Percentiles rank a stretch among this genome's conserved stretches.
phyloP scores from a whole-genome alignment of 2,888 invertebrate genomes.

The Orchesellides sinensis region DNA sequence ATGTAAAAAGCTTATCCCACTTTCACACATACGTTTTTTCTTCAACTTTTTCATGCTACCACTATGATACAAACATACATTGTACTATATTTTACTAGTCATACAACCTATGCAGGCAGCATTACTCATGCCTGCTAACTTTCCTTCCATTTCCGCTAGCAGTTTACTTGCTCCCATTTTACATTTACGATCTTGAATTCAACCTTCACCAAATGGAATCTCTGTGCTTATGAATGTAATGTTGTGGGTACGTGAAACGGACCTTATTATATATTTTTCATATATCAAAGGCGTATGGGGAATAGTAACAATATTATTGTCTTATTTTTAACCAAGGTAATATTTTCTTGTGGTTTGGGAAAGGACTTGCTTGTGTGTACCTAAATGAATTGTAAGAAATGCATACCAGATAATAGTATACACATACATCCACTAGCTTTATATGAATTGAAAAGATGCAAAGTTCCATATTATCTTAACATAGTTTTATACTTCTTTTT shows the following conservation, averaged over 20 bases:
- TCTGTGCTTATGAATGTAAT: background rate
- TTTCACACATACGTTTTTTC: background rate
- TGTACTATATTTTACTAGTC: background rate
- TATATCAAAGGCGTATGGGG: too few species aligned
- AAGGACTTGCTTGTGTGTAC: too few species aligned
- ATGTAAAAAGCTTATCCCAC: constrained; percentile 3
- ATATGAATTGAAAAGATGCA: too few species aligned
- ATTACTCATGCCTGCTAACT: constrained; percentile 40
- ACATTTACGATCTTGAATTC: background rate
- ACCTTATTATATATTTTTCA: too few species aligned
- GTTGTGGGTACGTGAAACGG: background rate
- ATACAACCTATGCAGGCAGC: constrained; percentile 10
- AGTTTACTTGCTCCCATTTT: constrained; percentile 33
- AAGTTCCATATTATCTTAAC: too few species aligned
- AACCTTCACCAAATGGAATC: background rate
- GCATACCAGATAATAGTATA: too few species aligned
- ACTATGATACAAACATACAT: too few species aligned
- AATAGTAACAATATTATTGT: too few species aligned
- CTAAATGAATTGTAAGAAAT: too few species aligned
- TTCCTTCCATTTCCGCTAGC: constrained; percentile 57
- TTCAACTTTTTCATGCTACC: constrained; percentile 1
- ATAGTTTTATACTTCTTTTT: constrained; percentile 3
- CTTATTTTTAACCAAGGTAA: background rate
- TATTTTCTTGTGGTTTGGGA: background rate
- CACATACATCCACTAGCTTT: too few species aligned